Percentiles rank a stretch among this genome's conserved stretches.
phyloP scores from a whole-genome alignment of 2,797 vertebrate genomes.

The Hapalemur alaotrensis region DNA sequence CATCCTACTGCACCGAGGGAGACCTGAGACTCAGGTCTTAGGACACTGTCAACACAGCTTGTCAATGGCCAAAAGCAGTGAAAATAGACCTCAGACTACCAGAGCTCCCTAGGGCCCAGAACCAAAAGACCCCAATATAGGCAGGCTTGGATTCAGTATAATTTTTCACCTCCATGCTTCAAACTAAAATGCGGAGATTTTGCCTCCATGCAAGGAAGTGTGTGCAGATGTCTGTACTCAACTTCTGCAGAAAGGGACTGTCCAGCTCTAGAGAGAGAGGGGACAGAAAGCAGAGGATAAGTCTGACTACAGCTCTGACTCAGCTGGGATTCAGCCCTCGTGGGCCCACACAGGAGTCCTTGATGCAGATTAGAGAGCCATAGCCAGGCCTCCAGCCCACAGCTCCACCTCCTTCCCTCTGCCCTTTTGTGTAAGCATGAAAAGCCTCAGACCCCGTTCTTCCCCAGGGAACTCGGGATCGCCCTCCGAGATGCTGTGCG shows the following conservation, averaged over 20 bases:
- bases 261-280: background rate
- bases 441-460: background rate
- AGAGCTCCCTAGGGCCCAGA: background rate
- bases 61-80: background rate
- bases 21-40: background rate
- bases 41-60: background rate
- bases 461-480: background rate
- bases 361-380: background rate
- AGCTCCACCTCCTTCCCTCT: background rate
- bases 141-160: background rate
- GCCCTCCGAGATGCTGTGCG: fast-evolving
- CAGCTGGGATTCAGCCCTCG: background rate
- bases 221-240: background rate
- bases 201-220: background rate
- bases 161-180: background rate
- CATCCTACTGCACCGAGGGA: background rate
- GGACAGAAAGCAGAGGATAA: background rate
- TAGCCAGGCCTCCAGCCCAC: background rate
- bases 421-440: background rate
- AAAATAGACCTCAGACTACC: background rate
- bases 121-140: background rate
- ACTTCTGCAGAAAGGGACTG: background rate
- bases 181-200: background rate
- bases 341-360: background rate
- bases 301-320: background rate